A percentile compares a stretch with the other conserved stretches of the same genome.
phyloP scores from a whole-genome alignment of 2,888 invertebrate species.

The Adela reaumurella region DNA sequence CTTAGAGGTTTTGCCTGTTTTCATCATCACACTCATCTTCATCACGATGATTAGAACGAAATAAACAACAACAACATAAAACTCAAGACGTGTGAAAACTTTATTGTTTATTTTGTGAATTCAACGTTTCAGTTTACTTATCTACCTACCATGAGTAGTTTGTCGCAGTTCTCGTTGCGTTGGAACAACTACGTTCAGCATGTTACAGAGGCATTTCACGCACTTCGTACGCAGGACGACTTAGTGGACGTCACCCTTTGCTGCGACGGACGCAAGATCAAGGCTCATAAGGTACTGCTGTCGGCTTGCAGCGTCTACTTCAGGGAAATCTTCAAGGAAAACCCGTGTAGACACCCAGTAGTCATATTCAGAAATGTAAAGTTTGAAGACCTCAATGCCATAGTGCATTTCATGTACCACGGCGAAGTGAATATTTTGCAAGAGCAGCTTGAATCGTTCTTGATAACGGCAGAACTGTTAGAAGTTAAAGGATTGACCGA shows the following conservation, averaged over 20 bases:
- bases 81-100: too few relatives aligned
- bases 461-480: constrained; percentile 72
- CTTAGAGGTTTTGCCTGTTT: too few relatives aligned
- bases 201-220: constrained; percentile 77
- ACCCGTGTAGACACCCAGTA: constrained; percentile 76
- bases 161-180: constrained; percentile 78
- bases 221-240: constrained; percentile 63
- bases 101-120: too few relatives aligned
- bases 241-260: constrained; percentile 83
- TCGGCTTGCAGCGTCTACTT: constrained; percentile 85
- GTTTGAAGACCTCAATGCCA: constrained; percentile 72
- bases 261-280: constrained; percentile 79
- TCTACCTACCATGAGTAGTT: constrained; percentile 53
- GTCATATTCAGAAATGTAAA: constrained; percentile 78
- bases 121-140: too few relatives aligned
- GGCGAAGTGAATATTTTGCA: constrained; percentile 81
- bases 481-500: constrained; percentile 75
- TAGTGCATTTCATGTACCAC: constrained; percentile 79
- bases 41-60: too few relatives aligned
- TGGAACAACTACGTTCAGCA: constrained; percentile 85
- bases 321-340: constrained; percentile 67
- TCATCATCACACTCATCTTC: too few relatives aligned
- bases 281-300: constrained; percentile 80
- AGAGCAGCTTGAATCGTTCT: constrained; percentile 72
- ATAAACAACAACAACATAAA: too few relatives aligned